Evolutionary conservation across 1,140 invertebrate species (phyloP), one percentile per base, ranked within the genome.

Genomic region (Uloborus diversus): DNA sequence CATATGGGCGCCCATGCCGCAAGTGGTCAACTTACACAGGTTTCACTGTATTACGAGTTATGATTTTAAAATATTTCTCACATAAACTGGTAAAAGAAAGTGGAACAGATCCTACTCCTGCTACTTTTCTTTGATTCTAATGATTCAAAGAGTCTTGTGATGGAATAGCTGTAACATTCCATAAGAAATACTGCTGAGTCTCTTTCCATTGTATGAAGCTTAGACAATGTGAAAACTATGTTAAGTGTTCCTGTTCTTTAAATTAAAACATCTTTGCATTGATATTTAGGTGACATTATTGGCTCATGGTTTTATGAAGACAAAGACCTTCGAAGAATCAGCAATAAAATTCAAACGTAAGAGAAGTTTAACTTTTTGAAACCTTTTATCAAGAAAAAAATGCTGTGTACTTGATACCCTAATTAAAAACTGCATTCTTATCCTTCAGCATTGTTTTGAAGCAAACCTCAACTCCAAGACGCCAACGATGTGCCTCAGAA

Each of bases 301-400:
- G 94, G 95, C 81, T 94, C 96, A 85, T 97, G 95, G 95, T 97
- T 97, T 88, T 96, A 96, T 84, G 94, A 96, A 84, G 93, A 92
- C 86, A 91, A 94, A 82, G 94, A 96, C 53, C 42, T 75, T 11
- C 23, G 17, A n/a, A 75, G 71, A 25, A 85, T 96, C 94, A 86
- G 89, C 91, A 79, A 90, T 92, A 81, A 92, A 96, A 71, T 92
- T 84, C 49, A 81, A 85, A 53, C 75, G 85, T 61, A 85, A 86
- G 82, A 85, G 85, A 61, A 85, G 84, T 85, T 86, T 83, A 82
- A 78, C 51, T 42, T 42, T 42, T 17, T 17, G 17, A 9, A 42
- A 42, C 7, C 37, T 42, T 9, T 42, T 42, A 17, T 17, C 37
- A 42, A 42, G 17, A 42, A 9, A 42, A 42, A 42, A 42, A 42